Evolutionary conservation across 2,113 vertebrate species (phyloP), one percentile per base, ranked within the genome.

Genomic region (Pelusios castaneus): DNA sequence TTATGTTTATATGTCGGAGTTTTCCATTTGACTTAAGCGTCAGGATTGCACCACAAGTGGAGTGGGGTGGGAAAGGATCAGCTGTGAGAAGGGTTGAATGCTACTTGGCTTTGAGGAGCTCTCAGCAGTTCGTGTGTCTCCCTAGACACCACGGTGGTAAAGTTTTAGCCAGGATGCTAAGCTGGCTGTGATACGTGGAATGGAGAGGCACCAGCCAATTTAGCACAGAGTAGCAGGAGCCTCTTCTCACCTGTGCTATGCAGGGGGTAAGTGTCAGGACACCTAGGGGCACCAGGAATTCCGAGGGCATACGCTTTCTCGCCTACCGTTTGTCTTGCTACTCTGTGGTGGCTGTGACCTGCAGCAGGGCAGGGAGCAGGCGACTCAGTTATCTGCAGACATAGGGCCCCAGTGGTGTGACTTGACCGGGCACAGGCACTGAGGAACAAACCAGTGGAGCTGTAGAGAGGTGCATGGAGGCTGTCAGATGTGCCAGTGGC

Each of bases 1-100:
- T 98, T 99, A 99, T 99, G 98, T 99, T 99, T 99, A 98, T 99
- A 99, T 45, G 85, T 1, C 91, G 94, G 98, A 58, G 96, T 94
- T 95, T 95, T 96, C 97, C 82, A 81, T 91, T 75, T 93, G 85
- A 95, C 5, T 4, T 79, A 84, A 70, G 43, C 93, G 90, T 92
- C 78, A 1, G 29, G 0, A 56, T 12, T 45, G 22, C 38, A 22
- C 38, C 38, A 51, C 45, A 24, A 52, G 78, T 19, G 17, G 29
- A 31, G 27, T 10, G 43, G 47, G 45, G 29, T 25, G 78, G 47
- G 78, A 14, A 10, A n/a, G 17, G 47, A 13, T 22, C n/a, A 25
- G 70, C 67, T 41, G 17, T 38, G 38, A 41, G 60, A 41, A 41
- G 19, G n/a, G 38, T 22, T 75, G 52, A 49, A 19, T n/a, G 5